Percentiles rank a stretch among this genome's conserved stretches.
These are phyloP conservation scores for Leptinotarsa rubiginosa DNA, from an alignment of 2,888 invertebrate species.

Conservation along the genomic window DNA sequence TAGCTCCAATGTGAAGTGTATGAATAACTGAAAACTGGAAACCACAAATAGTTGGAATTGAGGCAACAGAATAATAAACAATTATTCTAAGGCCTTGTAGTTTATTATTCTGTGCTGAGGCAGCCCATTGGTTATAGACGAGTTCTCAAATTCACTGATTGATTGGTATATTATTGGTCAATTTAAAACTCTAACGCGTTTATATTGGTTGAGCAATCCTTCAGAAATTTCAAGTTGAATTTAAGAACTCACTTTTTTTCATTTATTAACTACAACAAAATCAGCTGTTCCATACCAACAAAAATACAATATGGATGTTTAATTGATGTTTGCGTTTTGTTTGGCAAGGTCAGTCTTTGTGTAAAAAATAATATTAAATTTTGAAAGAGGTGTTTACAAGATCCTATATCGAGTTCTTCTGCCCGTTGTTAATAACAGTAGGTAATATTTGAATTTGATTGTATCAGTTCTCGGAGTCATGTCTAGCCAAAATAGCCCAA, in stretches of 20 bases:
- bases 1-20: too few species aligned
- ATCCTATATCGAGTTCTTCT: background rate
- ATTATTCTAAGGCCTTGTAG: too few species aligned
- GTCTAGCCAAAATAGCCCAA: constrained; percentile 76
- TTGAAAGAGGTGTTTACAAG: constrained; percentile 48
- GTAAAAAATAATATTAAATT: constrained; percentile 66
- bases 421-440: constrained; percentile 23
- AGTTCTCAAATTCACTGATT: too few species aligned
- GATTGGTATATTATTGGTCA: too few species aligned
- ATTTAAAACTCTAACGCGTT: too few species aligned
- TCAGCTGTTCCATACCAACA: constrained; percentile 55
- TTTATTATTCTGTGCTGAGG: too few species aligned
- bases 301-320: constrained; percentile 55
- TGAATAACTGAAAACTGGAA: too few species aligned
- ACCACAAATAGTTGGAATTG: too few species aligned
- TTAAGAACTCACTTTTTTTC: background rate
- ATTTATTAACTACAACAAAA: background rate
- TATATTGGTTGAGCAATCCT: too few species aligned
- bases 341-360: constrained; percentile 76
- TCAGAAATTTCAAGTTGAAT: too few species aligned
- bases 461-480: constrained; percentile 72
- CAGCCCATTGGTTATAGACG: too few species aligned
- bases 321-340: constrained; percentile 50
- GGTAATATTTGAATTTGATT: constrained; percentile 64
- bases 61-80: too few species aligned